Conservation (phyloP, 2,113 vertebrate genomes). For the Meleagris gallopavo region DNA sequence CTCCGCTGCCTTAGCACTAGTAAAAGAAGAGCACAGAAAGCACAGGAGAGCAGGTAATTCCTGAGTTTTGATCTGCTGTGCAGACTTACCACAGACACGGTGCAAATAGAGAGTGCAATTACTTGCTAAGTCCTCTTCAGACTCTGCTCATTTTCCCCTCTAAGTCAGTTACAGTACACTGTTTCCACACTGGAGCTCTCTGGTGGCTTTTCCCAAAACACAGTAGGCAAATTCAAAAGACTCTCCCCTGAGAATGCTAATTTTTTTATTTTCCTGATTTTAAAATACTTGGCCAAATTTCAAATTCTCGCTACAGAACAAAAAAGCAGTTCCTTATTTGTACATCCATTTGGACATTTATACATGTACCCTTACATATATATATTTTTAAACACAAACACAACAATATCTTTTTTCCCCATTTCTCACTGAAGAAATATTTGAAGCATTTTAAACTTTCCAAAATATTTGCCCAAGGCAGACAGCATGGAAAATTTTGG, state of each 20-base stretch:
- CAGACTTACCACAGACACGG: not conserved
- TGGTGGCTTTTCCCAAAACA: not conserved
- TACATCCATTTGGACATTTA: too few relatives aligned
- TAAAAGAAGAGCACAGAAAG: not conserved
- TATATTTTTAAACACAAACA: not conserved
- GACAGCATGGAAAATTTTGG: constrained; percentile 27
- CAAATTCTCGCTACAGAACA: not conserved
- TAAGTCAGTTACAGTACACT: not conserved
- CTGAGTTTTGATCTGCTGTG: not conserved
- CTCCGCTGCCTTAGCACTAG: not conserved
- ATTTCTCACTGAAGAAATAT: not conserved
- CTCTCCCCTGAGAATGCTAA: not conserved
- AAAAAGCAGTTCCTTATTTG: not conserved
- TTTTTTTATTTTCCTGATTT: not conserved
- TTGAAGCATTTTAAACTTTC: not conserved
- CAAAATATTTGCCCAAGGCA: constrained; percentile 27
- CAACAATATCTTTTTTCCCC: not conserved
- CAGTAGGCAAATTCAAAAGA: not conserved
- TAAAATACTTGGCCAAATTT: not conserved
- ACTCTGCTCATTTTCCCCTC: not conserved
- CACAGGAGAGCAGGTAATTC: not conserved
- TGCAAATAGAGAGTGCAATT: not conserved
- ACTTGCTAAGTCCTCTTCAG: not conserved
- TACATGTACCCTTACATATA: not conserved
- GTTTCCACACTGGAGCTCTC: not conserved